Evolutionary conservation across 1,140 invertebrate genomes (phyloP), one percentile per base, ranked within the genome.

Genomic region (Halictus rubicundus): DNA sequence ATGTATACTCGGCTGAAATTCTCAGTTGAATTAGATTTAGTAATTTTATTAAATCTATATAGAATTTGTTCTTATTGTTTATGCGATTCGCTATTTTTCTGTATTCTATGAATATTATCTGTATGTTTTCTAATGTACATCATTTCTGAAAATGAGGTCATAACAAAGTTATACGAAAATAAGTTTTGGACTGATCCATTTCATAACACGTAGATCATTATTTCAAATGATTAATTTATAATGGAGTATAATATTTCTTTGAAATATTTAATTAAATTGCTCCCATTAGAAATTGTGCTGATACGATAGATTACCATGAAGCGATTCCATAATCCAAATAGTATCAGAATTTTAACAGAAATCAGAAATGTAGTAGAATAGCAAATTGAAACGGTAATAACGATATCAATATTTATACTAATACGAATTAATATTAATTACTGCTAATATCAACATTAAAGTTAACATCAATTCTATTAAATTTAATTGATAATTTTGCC

Each of bases 361-460:
- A 63, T 19, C 19, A 37, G 23, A 0, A 74, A 32, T 16, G 32
- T 19, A 32, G 25, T 21, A 42, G n/a, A 39, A 52, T 54, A 5
- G 2, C 10, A 37, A 52, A 66, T 74, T 19, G 16, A 12, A 19
- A 6, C 23, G 32, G 21, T 27, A 66, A 74, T 68, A n/a, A 9
- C 46, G 3, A n/a, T 66, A 59, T 75, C 49, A 57, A 68, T 75
- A 52, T 74, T 59, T 23, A 68, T 16, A 5, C 23, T 23, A 39
- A 57, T 68, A 42, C 23, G 9, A 27, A 75, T 68, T 59, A 68
- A 63, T 59, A 68, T 27, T 59, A 75, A 59, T 75, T 59, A 75
- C 49, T 5, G 32, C 42, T 57, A 27, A 68, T 68, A 57, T 66
- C 72, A 27, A 52, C 39, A 57, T 39, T 39, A 21, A 27, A 10